phyloP scores from a whole-genome alignment of 2,888 invertebrate genomes.

The Philereme vetulata region DNA sequence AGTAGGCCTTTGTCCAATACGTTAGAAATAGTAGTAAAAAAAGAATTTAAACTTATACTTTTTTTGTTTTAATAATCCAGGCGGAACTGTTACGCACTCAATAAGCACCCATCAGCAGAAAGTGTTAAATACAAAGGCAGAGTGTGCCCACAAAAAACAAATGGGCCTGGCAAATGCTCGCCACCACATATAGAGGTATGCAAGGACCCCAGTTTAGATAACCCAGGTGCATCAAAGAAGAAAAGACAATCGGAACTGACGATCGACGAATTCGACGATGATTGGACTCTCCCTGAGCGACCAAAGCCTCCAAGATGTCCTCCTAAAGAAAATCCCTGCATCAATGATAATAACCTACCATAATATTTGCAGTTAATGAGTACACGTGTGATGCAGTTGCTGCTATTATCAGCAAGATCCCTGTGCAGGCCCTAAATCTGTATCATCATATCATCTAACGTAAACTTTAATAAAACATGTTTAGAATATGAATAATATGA shows the following conservation, averaged over 20 bases:
- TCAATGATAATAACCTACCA: constrained; percentile 7
- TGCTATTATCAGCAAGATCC: too few relatives aligned
- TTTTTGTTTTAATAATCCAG: background rate
- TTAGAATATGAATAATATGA: too few relatives aligned
- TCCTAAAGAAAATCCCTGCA: constrained; percentile 10
- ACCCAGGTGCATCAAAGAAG: constrained; percentile 3
- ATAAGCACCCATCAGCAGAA: constrained; percentile 16
- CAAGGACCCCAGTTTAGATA: constrained; percentile 1
- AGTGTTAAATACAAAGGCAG: background rate
- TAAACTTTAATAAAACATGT: too few relatives aligned
- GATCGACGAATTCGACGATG: constrained; percentile 5
- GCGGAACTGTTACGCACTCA: constrained; percentile 4
- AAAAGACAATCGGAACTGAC: constrained; percentile 1
- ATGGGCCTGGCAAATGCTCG: too few relatives aligned
- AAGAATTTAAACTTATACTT: too few relatives aligned
- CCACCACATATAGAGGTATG: constrained; percentile 13
- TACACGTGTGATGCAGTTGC: too few relatives aligned
- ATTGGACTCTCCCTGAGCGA: background rate
- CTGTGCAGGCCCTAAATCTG: too few relatives aligned
- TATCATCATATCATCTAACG: too few relatives aligned
- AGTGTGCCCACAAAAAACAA: constrained; percentile 10
- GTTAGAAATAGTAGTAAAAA: too few relatives aligned
- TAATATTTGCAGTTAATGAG: background rate
- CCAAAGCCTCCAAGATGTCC: constrained; percentile 23
- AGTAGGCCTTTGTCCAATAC: too few relatives aligned